phyloP scores from a whole-genome alignment of 2,113 vertebrate genomes.

The Triplophysa dalaica region DNA sequence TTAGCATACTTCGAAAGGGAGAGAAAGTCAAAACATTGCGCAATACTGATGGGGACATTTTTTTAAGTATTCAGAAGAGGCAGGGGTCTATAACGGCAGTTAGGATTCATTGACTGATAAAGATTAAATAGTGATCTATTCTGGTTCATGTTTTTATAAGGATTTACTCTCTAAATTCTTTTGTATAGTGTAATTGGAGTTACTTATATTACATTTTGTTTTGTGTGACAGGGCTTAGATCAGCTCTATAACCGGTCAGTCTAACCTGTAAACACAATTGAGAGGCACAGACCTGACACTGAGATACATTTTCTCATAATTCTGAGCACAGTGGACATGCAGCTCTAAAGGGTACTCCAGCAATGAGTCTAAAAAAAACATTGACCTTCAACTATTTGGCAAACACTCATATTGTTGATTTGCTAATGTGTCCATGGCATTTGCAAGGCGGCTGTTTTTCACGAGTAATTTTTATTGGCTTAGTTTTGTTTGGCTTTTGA shows the following conservation, averaged over 20 bases:
- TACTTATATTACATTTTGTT: background rate
- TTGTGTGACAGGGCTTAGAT: background rate
- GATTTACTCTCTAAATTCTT: too few relatives aligned
- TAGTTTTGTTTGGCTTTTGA: constrained; percentile 32
- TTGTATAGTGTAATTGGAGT: too few relatives aligned
- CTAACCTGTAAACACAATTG: background rate
- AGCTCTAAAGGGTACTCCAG: background rate
- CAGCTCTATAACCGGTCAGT: background rate
- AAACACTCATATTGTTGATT: constrained; percentile 15
- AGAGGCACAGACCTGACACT: background rate
- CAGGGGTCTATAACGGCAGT: background rate
- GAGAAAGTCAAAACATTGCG: background rate
- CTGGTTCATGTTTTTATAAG: too few relatives aligned
- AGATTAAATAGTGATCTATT: too few relatives aligned
- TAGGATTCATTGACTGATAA: too few relatives aligned
- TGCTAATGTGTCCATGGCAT: constrained; percentile 1
- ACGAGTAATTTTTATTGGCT: background rate
- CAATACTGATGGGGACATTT: background rate
- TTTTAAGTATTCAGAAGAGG: background rate
- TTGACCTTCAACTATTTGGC: constrained; percentile 35
- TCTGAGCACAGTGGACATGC: background rate
- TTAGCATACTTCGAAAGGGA: constrained; percentile 4
- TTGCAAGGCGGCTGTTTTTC: constrained; percentile 7
- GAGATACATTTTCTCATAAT: background rate
- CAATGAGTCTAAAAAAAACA: constrained; percentile 12